Evolutionary conservation across 1,140 invertebrate species (phyloP).

Genomic region (Halyomorpha halys): DNA sequence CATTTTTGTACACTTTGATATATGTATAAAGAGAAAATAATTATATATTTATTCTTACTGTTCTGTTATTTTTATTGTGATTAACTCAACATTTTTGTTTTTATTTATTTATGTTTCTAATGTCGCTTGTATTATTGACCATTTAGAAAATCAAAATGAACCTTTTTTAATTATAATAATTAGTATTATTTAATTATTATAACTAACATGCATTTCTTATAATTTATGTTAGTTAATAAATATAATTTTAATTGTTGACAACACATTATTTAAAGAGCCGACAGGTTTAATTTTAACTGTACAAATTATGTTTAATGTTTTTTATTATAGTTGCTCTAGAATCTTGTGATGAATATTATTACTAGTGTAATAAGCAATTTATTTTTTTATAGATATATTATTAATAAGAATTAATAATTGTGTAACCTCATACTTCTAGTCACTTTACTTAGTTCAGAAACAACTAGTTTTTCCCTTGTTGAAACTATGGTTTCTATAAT

Average conservation of each 20-base stretch:
- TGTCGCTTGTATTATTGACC: conserved; percentile 5
- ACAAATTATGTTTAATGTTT: conserved; percentile 18
- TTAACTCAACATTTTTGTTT: conserved; percentile 4
- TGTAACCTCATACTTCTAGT: conserved; percentile 21
- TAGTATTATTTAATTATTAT: conserved; percentile 1
- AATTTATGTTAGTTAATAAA: too few relatives aligned
- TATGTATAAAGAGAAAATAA: conserved; percentile 8
- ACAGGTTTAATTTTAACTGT: conserved; percentile 12
- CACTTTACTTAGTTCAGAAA: conserved; percentile 18
- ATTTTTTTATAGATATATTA: conserved; percentile 17
- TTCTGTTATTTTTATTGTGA: not conserved
- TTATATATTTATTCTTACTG: conserved; percentile 17
- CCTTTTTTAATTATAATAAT: conserved; percentile 11
- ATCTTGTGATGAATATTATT: conserved; percentile 11
- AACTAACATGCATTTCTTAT: conserved; percentile 6
- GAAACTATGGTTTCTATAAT: not conserved
- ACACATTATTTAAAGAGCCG: too few relatives aligned
- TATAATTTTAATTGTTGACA: too few relatives aligned
- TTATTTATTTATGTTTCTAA: conserved; percentile 15
- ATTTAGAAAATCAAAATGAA: conserved; percentile 15
- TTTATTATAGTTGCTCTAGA: conserved; percentile 12
- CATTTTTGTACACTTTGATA: conserved; percentile 19
- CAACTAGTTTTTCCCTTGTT: conserved; percentile 5
- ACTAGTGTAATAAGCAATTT: conserved; percentile 10
- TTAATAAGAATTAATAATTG: conserved; percentile 17